These are phyloP conservation scores for Monochamus saltuarius DNA, from an alignment of 1,140 invertebrate species.

Conservation along the genomic window DNA sequence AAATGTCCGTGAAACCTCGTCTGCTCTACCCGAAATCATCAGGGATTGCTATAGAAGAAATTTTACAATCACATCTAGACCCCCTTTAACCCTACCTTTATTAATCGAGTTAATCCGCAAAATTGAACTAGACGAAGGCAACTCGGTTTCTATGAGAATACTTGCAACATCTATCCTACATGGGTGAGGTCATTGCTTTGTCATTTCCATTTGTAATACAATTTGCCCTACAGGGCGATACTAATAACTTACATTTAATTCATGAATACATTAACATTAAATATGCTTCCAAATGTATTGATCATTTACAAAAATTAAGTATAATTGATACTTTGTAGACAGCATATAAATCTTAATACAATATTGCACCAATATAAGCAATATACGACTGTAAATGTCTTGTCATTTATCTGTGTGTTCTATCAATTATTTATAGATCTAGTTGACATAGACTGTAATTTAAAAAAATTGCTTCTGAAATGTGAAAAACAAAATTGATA, in stretches of 20 bases:
- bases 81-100: slow-evolving; percentile 56
- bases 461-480: too few relatives aligned
- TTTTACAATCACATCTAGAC: slow-evolving; percentile 38
- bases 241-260: not conserved
- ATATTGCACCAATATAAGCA: too few relatives aligned
- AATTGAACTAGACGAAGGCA: slow-evolving; percentile 52
- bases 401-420: too few relatives aligned
- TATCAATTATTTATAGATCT: too few relatives aligned
- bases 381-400: too few relatives aligned
- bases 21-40: slow-evolving; percentile 55
- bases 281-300: too few relatives aligned
- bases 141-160: slow-evolving; percentile 53
- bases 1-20: slow-evolving; percentile 33
- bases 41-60: slow-evolving; percentile 56
- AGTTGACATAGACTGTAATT: too few relatives aligned
- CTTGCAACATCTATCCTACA: slow-evolving; percentile 57
- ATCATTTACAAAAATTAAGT: too few relatives aligned
- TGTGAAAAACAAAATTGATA: too few relatives aligned
- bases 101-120: slow-evolving; percentile 58
- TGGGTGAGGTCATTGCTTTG: slow-evolving; percentile 49
- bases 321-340: too few relatives aligned
- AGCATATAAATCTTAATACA: too few relatives aligned
- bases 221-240: not conserved
- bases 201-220: slow-evolving; percentile 9
- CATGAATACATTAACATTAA: not conserved